These are phyloP conservation scores for Acanthosepion lycidas DNA, from an alignment of 2,888 invertebrate genomes.

Conservation along the genomic window DNA sequence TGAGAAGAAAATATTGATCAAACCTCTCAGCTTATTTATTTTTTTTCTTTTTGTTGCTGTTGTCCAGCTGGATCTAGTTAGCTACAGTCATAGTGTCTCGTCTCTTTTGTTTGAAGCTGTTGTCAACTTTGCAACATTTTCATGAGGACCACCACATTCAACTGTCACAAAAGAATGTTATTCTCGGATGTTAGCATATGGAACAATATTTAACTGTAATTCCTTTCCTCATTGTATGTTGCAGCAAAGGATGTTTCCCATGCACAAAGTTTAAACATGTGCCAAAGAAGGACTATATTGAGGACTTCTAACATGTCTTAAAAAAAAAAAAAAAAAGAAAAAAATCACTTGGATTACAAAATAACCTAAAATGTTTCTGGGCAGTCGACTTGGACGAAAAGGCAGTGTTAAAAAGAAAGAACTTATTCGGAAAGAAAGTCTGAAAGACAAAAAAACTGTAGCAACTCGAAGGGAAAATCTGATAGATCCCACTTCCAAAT, in stretches of 20 bases:
- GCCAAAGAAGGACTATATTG: too few species aligned
- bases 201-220: neutral
- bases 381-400: neutral
- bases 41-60: neutral
- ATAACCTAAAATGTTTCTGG: neutral
- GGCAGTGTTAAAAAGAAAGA: constrained; percentile 12
- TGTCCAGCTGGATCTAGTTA: constrained; percentile 33
- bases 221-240: neutral
- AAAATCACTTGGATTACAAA: neutral
- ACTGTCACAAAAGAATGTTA: neutral
- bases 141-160: neutral
- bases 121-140: neutral
- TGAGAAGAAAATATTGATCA: neutral
- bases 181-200: neutral
- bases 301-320: neutral
- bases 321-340: too few species aligned
- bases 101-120: neutral
- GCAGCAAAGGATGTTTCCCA: neutral
- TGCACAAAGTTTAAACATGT: neutral
- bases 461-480: neutral
- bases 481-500: neutral
- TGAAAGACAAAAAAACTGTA: neutral
- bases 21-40: neutral
- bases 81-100: neutral
- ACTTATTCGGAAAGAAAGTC: constrained; percentile 34